Evolutionary conservation across 2,888 invertebrate species (phyloP).

Genomic region (Tridacna crocea): DNA sequence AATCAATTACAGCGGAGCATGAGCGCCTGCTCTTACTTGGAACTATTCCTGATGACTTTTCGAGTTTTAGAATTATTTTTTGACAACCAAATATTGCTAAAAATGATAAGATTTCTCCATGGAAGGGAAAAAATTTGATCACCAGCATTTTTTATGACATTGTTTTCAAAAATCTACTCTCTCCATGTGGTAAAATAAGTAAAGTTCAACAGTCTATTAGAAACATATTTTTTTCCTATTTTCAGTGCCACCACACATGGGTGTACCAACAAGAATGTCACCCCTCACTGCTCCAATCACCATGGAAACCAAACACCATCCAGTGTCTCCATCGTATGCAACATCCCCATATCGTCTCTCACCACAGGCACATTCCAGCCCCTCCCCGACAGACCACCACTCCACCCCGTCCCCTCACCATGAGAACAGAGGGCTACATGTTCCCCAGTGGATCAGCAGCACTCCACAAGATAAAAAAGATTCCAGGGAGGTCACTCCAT

Average conservation of each 20-base stretch:
- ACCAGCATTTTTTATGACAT: too few relatives aligned
- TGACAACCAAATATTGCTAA: too few relatives aligned
- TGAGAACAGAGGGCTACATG: constrained; percentile 62
- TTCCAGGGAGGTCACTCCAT: constrained; percentile 42
- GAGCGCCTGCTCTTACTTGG: too few relatives aligned
- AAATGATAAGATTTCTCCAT: too few relatives aligned
- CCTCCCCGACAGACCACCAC: constrained; percentile 58
- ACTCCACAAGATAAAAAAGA: constrained; percentile 27
- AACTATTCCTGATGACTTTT: too few relatives aligned
- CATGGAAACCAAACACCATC: constrained; percentile 66
- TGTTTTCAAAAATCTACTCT: too few relatives aligned
- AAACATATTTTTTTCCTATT: constrained; percentile 1
- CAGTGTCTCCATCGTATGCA: constrained; percentile 68
- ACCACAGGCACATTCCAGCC: constrained; percentile 61
- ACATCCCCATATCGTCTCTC: constrained; percentile 68
- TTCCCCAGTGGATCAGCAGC: constrained; percentile 50
- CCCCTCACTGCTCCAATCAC: constrained; percentile 61
- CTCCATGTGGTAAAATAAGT: too few relatives aligned
- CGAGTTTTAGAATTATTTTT: too few relatives aligned
- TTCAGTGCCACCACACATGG: constrained; percentile 67
- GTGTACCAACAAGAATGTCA: constrained; percentile 52
- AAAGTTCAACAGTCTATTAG: neutral
- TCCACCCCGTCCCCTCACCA: constrained; percentile 68
- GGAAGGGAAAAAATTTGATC: too few relatives aligned
- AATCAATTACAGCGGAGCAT: too few relatives aligned